Base-by-base conservation (phyloP, 2,888 invertebrate species). In the Ectemnius cavifrons region DNA sequence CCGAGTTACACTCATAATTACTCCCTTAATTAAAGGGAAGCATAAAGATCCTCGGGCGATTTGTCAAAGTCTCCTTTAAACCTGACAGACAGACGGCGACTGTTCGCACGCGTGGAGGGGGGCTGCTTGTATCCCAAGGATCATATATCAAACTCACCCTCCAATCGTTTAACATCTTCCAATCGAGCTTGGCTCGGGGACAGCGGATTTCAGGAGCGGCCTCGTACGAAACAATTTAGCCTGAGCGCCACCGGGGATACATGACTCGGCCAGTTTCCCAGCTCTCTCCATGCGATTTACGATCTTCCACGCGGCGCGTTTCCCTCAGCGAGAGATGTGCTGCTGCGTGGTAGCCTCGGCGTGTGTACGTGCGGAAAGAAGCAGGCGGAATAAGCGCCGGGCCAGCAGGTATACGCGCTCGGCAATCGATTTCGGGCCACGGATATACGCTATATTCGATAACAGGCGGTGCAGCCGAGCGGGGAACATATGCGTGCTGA, bases 381-480 rank as follows among this genome's bases (percentile, higher is more conserved):
- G 52, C 52, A 16, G 16, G 5, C 16, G 52, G 52, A 16, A 37
- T 37, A 37, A 37, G 37, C 37, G 37, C 0, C 37, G 5, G 37
- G 37, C 28, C 3, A 11, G 49, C 52, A 16, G 52, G 52, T 52
- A 16, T 14, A 52, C n/a, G n/a, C 52, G 52, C 16, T 47, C 47
- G 76, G 3, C 46, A 61, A 75, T 76, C 71, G 71, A 71, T 77
- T 59, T 28, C 71, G 66, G 56, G 64, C 37, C 37, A 37, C 37
- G 37, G 37, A 37, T 37, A 37, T 37, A 37, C 37, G 37, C 63
- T 75, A 63, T 66, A 68, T 37, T 58, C 73, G 71, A 66, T 77
- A 77, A 69, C 76, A 65, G 49, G 20, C 67, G 61, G 62, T 63
- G 59, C 71, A 58, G 71, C 57, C 63, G n/a, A 18, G 18, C 58